phyloP scores from a whole-genome alignment of 2,888 invertebrate genomes.

The Drosophila pseudotalamancana region DNA sequence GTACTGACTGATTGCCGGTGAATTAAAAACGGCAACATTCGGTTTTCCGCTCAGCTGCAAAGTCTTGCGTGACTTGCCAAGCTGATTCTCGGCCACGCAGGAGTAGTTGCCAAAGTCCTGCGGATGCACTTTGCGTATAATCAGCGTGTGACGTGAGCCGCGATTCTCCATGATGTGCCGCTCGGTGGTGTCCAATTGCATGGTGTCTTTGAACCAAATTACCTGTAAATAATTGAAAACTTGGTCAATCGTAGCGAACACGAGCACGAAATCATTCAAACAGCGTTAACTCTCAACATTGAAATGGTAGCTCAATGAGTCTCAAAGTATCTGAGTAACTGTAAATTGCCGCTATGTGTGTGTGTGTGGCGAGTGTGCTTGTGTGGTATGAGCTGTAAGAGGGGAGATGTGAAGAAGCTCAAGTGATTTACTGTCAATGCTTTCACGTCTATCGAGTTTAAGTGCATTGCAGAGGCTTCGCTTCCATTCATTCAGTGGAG shows the following conservation, averaged over 20 bases:
- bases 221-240: constrained; percentile 85
- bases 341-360: constrained; percentile 24
- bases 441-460: constrained; percentile 36
- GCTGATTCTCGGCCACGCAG: constrained; percentile 89
- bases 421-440: constrained; percentile 44
- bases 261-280: constrained; percentile 15
- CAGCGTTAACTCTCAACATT: constrained; percentile 20
- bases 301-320: constrained; percentile 36
- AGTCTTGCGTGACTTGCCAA: constrained; percentile 88
- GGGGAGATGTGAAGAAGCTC: constrained; percentile 28
- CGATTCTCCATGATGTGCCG: constrained; percentile 88
- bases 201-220: constrained; percentile 88
- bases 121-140: constrained; percentile 88
- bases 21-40: constrained; percentile 87
- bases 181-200: constrained; percentile 88
- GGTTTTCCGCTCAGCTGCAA: constrained; percentile 89
- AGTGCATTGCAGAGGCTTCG: constrained; percentile 26
- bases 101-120: constrained; percentile 90
- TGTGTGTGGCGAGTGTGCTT: neutral
- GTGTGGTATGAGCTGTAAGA: constrained; percentile 14
- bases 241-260: constrained; percentile 59
- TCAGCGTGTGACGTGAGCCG: constrained; percentile 88
- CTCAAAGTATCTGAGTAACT: constrained; percentile 38
- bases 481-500: constrained; percentile 14
- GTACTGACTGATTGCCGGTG: constrained; percentile 87